These are phyloP conservation scores for Nothura maculosa DNA, from an alignment of 2,797 vertebrate species.

Conservation along the genomic window DNA sequence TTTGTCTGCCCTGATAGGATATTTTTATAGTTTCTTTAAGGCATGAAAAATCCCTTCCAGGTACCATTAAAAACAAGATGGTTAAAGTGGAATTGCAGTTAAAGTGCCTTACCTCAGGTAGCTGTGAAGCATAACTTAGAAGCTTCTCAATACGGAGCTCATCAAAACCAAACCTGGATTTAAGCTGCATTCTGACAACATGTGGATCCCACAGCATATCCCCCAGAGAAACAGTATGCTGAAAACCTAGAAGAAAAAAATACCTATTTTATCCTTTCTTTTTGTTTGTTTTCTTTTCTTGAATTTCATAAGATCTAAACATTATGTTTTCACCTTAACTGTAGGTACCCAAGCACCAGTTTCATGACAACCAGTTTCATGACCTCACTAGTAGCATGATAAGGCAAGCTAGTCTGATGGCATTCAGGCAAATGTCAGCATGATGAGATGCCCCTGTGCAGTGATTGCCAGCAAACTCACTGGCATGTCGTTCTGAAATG, in stretches of 20 bases:
- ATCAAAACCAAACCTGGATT: constrained; percentile 62
- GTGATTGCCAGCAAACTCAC: not conserved
- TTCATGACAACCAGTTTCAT: not conserved
- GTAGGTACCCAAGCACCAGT: accelerated
- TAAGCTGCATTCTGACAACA: constrained; percentile 59
- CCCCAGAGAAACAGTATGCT: constrained; percentile 43
- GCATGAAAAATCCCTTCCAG: not conserved
- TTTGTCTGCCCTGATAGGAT: not conserved
- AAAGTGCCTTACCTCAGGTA: constrained; percentile 55
- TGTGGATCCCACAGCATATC: constrained; percentile 54
- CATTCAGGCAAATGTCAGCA: not conserved
- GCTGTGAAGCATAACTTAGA: constrained; percentile 49
- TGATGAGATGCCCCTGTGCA: accelerated
- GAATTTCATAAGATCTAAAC: not conserved
- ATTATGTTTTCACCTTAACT: not conserved
- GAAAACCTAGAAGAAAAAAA: constrained; percentile 51
- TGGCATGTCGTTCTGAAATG: not conserved
- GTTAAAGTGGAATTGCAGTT: not conserved
- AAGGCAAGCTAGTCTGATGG: not conserved
- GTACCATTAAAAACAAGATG: not conserved
- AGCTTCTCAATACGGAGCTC: constrained; percentile 19
- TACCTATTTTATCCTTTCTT: not conserved
- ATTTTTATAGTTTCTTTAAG: not conserved
- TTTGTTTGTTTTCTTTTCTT: not conserved
- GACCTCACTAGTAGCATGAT: not conserved